Conservation (phyloP, 2,888 invertebrate genomes). For the Harmothoe impar region DNA sequence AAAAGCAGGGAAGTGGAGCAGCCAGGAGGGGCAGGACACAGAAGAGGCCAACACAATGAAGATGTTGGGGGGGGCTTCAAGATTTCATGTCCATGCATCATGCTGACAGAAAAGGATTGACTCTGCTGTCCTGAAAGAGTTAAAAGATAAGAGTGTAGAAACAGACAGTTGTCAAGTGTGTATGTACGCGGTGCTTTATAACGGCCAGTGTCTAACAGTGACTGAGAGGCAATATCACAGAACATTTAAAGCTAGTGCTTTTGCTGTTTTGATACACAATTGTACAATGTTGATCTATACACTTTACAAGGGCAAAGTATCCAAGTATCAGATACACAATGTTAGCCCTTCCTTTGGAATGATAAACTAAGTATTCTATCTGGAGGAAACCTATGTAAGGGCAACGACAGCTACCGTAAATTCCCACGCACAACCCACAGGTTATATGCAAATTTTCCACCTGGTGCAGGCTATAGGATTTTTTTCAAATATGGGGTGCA, state of each 20-base stretch:
- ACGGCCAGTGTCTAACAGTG: not conserved
- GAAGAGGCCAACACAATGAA: too few relatives aligned
- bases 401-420: not conserved
- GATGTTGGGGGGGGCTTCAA: too few relatives aligned
- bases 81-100: too few relatives aligned
- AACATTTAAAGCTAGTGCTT: slow-evolving; percentile 34
- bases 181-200: not conserved
- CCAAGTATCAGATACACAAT: not conserved
- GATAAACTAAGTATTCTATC: not conserved
- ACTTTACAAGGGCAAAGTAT: not conserved
- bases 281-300: not conserved
- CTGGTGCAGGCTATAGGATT: too few relatives aligned
- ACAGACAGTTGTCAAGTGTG: not conserved
- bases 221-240: not conserved
- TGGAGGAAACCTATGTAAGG: not conserved
- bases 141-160: too few relatives aligned
- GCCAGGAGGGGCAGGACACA: too few relatives aligned
- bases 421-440: too few relatives aligned
- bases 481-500: too few relatives aligned
- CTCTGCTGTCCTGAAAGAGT: too few relatives aligned
- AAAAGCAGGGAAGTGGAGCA: too few relatives aligned
- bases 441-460: too few relatives aligned
- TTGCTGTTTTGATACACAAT: not conserved
- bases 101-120: too few relatives aligned
- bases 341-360: not conserved